Conservation (phyloP, 2,797 vertebrate genomes). For the Anguilla anguilla region DNA sequence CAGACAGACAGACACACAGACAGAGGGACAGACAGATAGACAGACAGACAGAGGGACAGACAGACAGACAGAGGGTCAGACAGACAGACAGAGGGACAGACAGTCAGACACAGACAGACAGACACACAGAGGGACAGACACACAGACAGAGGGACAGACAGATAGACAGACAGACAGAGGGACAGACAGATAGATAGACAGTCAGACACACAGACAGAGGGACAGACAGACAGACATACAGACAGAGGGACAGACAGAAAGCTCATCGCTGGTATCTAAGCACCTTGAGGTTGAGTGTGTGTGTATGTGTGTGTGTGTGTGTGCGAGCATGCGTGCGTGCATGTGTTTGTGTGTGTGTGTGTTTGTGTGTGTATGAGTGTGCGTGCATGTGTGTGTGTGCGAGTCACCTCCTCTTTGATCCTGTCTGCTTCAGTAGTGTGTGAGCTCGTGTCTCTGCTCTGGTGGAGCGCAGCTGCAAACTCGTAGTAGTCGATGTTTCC, state of each 20-base stretch:
- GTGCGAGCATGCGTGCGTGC: neutral
- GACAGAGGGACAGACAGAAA: neutral
- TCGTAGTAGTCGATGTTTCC: conserved; percentile 91
- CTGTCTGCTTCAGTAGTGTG: conserved; percentile 86
- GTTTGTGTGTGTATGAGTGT: neutral
- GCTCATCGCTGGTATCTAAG: neutral
- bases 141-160: too few species aligned
- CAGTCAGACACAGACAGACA: too few species aligned
- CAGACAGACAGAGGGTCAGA: too few species aligned
- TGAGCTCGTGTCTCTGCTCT: conserved; percentile 85
- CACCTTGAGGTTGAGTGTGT: neutral
- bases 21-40: too few species aligned
- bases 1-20: too few species aligned
- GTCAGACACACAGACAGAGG: too few species aligned
- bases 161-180: too few species aligned
- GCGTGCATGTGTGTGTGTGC: neutral
- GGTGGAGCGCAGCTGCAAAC: conserved; percentile 87
- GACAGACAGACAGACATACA: conserved; percentile 7
- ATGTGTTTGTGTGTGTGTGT: neutral
- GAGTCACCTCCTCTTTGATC: conserved; percentile 83
- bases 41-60: too few species aligned
- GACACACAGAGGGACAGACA: too few species aligned
- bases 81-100: too few species aligned
- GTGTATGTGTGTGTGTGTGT: neutral
- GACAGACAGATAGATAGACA: too few species aligned